Percentiles rank a stretch among this genome's conserved stretches.
Evolutionary conservation across 2,888 invertebrate genomes (phyloP).

Genomic region (Watsonalla binaria): DNA sequence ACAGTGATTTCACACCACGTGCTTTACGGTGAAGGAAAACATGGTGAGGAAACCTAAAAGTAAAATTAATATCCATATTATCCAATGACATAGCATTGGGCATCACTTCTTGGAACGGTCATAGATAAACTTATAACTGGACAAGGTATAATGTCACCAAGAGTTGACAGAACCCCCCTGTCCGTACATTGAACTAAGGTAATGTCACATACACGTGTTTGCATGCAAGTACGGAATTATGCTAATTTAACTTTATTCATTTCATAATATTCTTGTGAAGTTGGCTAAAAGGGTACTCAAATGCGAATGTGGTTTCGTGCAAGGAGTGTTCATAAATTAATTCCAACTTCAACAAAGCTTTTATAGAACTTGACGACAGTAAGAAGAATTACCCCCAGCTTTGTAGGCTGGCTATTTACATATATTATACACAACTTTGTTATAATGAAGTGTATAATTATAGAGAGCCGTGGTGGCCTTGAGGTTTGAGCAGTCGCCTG

Average conservation of each 20-base stretch:
- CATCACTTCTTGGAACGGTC: too few relatives aligned
- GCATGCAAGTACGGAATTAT: neutral
- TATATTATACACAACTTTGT: neutral
- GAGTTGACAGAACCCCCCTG: too few relatives aligned
- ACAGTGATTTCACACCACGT: too few relatives aligned
- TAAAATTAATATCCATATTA: too few relatives aligned
- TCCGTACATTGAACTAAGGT: too few relatives aligned
- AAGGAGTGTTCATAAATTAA: neutral
- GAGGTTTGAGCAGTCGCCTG: too few relatives aligned
- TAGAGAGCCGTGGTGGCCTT: too few relatives aligned
- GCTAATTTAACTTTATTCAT: neutral
- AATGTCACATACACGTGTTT: neutral
- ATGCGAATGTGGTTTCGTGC: neutral
- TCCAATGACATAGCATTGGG: too few relatives aligned
- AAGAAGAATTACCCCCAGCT: neutral
- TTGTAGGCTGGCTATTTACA: neutral
- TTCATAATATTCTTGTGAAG: neutral
- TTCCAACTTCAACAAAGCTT: neutral
- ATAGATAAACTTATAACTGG: too few relatives aligned
- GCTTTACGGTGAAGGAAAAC: too few relatives aligned
- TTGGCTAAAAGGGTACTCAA: neutral
- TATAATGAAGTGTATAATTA: neutral
- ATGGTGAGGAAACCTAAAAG: too few relatives aligned
- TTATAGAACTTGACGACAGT: neutral
- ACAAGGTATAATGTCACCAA: too few relatives aligned